Percentiles rank a stretch among this genome's conserved stretches.
phyloP scores from a whole-genome alignment of 2,888 invertebrate species.

The Cremastobaeus sp. region DNA sequence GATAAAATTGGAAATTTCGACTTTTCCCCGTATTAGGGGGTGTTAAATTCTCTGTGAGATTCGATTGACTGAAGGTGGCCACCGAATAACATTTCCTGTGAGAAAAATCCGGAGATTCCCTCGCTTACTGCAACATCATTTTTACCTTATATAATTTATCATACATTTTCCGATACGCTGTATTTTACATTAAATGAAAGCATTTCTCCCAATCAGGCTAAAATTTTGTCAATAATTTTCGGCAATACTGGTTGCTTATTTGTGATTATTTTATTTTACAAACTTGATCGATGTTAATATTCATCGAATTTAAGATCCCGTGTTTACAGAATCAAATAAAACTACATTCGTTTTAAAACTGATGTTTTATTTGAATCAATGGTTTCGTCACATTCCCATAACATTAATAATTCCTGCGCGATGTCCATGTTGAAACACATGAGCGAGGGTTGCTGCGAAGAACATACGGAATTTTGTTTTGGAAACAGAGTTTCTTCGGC shows the following conservation, averaged over 20 bases:
- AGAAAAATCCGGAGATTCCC: conserved; percentile 67
- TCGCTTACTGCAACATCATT: conserved; percentile 52
- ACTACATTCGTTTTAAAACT: conserved; percentile 37
- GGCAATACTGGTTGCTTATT: too few relatives aligned
- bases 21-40: conserved; percentile 66
- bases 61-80: conserved; percentile 74
- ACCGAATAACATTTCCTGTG: conserved; percentile 72
- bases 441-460: conserved; percentile 48
- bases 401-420: conserved; percentile 48
- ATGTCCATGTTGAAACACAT: conserved; percentile 46
- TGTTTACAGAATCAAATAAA: conserved; percentile 3
- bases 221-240: too few relatives aligned
- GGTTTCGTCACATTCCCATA: conserved; percentile 57
- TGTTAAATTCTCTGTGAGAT: conserved; percentile 78
- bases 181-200: too few relatives aligned
- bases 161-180: conserved; percentile 34
- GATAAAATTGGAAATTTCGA: conserved; percentile 75
- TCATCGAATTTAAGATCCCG: too few relatives aligned
- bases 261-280: too few relatives aligned
- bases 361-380: conserved; percentile 52
- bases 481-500: conserved; percentile 35
- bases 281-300: too few relatives aligned
- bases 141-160: conserved; percentile 52
- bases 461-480: conserved; percentile 50
- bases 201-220: too few relatives aligned